Base-by-base conservation (phyloP, 2,113 vertebrate species). In the Psilopogon haemacephalus region DNA sequence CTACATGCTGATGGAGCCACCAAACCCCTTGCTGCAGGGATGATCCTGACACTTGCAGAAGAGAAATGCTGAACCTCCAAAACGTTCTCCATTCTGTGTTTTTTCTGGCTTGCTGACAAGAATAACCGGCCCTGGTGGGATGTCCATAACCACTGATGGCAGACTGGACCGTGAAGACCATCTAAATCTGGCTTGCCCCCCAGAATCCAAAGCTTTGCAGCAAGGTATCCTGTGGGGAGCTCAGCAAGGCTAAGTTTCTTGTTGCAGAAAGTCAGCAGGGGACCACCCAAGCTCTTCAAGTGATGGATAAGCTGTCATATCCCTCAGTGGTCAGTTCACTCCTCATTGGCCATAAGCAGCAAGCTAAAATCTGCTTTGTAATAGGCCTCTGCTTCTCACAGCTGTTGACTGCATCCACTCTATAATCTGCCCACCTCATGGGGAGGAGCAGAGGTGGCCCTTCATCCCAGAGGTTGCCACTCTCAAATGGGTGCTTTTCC, bases 251-350 rank as follows among this genome's bases (percentile, higher is more conserved):
- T 88, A 42, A 20, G 13, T 9, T 86, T 91, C 1, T 1, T 24
- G 15, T 40, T 94, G 33, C 69, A 72, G 71, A 73, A 94, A 69
- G 44, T 11, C 70, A 62, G 80, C 90, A 91, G 62, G 79, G 37
- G 28, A n/a, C n/a, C 55, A 42, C 71, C 32, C 62, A 86, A 4
- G 44, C 63, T 32, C 76, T 93, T 71, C 72, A 74, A 54, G 65
- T 71, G 92, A 95, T 56, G 50, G 69, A 95, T 77, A 94, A 94
- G 44, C 77, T 96, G 90, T 91, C 86, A 69, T 11, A 82, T 37
- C 74, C 77, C 84, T 86, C 91, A 75, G 80, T 35, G 78, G 75
- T 75, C 70, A 21, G 58, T 73, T 93, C 1, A 3, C 8, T 75
- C 44, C 77, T 75, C 63, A 12, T 24, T 0, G 1, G 28, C 32